phyloP scores from a whole-genome alignment of 2,888 invertebrate genomes.

The Gisinianus flammeolus region DNA sequence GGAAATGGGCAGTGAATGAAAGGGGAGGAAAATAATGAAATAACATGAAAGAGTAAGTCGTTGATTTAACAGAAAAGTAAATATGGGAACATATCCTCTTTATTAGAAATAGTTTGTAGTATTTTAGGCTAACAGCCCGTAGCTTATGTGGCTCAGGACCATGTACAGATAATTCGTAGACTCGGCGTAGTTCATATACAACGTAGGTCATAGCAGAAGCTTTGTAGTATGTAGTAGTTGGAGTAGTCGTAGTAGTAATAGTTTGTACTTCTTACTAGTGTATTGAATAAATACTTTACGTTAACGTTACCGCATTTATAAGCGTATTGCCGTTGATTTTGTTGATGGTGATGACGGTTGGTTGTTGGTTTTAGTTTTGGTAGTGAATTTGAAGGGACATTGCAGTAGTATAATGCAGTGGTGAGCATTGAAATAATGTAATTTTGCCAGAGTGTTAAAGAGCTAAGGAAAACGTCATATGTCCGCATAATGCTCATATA shows the following conservation, averaged over 20 bases:
- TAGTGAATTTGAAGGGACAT: background rate
- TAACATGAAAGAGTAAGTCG: no score
- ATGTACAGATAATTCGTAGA: no score
- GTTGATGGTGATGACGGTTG: background rate
- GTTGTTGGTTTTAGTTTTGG: background rate
- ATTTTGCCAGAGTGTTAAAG: constrained; percentile 11
- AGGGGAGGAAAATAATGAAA: background rate
- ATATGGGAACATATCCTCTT: no score
- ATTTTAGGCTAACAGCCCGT: no score
- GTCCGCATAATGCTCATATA: constrained; percentile 27
- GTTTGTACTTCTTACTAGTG: background rate
- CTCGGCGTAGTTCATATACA: no score
- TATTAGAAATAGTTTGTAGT: no score
- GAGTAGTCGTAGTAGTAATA: background rate
- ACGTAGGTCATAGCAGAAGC: no score
- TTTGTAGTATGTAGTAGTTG: background rate
- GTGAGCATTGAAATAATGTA: constrained; percentile 9
- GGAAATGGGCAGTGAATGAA: background rate
- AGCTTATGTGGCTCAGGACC: no score
- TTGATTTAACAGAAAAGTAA: no score
- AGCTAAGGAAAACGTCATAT: constrained; percentile 25
- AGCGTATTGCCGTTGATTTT: background rate
- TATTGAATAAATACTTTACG: background rate
- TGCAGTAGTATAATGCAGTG: constrained; percentile 6
- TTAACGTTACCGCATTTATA: background rate